These are phyloP conservation scores for Apamea epomidion DNA, from an alignment of 2,888 invertebrate species.

Conservation along the genomic window DNA sequence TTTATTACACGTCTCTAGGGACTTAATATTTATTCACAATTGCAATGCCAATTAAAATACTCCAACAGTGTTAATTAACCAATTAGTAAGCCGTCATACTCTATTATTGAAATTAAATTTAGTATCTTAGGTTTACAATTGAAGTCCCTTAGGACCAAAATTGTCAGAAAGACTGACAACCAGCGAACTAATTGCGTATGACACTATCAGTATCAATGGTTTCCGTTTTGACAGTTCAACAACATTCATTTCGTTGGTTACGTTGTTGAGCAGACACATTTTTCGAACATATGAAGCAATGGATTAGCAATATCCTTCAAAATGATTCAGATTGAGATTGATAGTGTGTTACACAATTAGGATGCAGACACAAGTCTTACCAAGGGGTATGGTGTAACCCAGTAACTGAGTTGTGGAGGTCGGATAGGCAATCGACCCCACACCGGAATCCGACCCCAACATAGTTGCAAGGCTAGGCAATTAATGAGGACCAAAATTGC, in stretches of 20 bases:
- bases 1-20: slow-evolving; percentile 18
- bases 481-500: neutral
- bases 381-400: neutral
- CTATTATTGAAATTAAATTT: neutral
- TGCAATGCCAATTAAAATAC: slow-evolving; percentile 6
- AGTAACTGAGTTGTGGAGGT: neutral
- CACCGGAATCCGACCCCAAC: neutral
- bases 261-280: neutral
- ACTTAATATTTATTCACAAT: slow-evolving; percentile 1
- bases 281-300: neutral
- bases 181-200: too few relatives aligned
- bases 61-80: neutral
- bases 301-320: too few relatives aligned
- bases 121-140: neutral
- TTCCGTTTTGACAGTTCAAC: too few relatives aligned
- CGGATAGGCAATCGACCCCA: neutral
- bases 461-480: neutral
- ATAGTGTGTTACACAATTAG: neutral
- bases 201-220: too few relatives aligned
- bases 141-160: neutral
- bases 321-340: neutral
- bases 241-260: too few relatives aligned
- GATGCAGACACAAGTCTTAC: neutral
- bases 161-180: neutral
- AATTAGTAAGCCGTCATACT: neutral